phyloP scores from a whole-genome alignment of 2,797 vertebrate genomes.

The Peromyscus eremicus region DNA sequence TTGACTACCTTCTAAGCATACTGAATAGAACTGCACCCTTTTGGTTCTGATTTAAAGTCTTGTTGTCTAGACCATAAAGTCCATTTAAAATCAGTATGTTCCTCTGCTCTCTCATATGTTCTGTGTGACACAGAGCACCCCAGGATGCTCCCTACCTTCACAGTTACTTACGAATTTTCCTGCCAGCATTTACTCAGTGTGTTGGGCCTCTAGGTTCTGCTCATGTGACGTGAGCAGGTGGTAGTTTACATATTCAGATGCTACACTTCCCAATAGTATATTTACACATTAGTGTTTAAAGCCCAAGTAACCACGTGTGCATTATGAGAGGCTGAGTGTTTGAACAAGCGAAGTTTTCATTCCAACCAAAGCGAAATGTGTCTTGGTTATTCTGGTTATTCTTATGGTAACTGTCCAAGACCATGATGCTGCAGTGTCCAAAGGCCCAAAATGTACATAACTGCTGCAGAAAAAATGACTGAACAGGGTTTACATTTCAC shows the following conservation, averaged over 20 bases:
- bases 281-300: conserved; percentile 23
- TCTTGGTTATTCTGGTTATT: conserved; percentile 2
- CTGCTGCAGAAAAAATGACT: neutral
- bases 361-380: conserved; percentile 27
- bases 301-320: neutral
- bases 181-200: neutral
- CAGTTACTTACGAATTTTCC: neutral
- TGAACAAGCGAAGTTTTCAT: conserved; percentile 29
- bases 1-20: neutral
- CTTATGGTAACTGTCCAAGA: neutral
- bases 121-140: neutral
- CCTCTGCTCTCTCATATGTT: neutral
- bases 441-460: neutral
- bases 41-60: neutral
- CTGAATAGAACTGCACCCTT: neutral
- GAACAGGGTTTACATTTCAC: neutral
- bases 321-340: neutral
- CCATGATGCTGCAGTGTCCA: neutral
- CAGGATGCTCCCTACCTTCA: neutral
- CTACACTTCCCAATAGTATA: neutral
- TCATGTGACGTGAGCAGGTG: neutral
- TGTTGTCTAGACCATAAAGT: neutral
- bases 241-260: neutral
- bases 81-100: conserved; percentile 31
- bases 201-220: neutral